These are phyloP conservation scores for Rhinolophus ferrumequinum DNA, from an alignment of 2,113 vertebrate species.

Conservation along the genomic window DNA sequence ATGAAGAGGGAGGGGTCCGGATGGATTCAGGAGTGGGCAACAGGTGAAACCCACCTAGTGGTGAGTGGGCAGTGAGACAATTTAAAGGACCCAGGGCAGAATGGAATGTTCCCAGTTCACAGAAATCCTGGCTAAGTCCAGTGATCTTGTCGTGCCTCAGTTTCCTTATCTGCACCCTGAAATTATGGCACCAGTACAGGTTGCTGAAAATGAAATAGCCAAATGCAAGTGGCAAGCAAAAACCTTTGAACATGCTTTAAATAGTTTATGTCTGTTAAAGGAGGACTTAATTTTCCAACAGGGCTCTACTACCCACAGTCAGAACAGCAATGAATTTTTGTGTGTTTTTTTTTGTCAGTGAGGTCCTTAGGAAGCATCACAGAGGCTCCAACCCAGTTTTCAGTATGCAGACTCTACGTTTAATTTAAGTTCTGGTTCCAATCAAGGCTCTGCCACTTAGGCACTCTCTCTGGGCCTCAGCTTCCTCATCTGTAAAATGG, in stretches of 20 bases:
- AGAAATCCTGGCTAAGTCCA: background rate
- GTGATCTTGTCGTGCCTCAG: accelerated
- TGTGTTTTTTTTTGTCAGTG: too few species aligned
- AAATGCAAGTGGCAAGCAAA: background rate
- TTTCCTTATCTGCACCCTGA: background rate
- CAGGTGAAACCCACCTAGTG: accelerated
- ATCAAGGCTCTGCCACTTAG: background rate
- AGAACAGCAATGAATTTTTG: too few species aligned
- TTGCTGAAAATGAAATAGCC: background rate
- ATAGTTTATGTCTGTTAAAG: background rate
- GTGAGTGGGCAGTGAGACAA: background rate
- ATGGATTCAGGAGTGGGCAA: background rate
- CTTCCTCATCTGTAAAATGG: background rate
- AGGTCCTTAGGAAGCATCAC: background rate
- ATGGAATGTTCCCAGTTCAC: background rate
- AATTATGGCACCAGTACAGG: accelerated
- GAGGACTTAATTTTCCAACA: background rate
- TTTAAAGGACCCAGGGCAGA: background rate
- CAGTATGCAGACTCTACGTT: background rate
- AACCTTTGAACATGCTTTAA: background rate
- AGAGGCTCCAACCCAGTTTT: background rate
- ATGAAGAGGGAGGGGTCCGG: too few species aligned
- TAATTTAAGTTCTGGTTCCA: background rate
- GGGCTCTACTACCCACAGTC: background rate
- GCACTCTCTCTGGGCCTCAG: background rate